Base-by-base conservation (phyloP, 2,797 vertebrate genomes). In the Notolabrus celidotus region DNA sequence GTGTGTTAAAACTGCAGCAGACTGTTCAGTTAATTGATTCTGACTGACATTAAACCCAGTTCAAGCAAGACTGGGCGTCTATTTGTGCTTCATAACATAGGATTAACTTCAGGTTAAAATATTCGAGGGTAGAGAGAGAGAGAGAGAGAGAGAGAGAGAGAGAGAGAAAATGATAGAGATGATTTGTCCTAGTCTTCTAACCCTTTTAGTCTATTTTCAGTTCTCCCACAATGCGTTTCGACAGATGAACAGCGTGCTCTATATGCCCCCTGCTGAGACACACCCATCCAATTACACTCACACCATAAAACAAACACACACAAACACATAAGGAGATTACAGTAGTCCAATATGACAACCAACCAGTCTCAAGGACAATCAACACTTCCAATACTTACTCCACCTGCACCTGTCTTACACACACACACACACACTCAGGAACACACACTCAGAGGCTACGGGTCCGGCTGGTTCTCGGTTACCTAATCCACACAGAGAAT, bases 281-380 rank as follows among this genome's bases (percentile, higher is more conserved):
- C 39, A 72, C 19, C n/a, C 55, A 54, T 36, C n/a, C 55, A 54
- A 36, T 47, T 52, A 39, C 50, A 58, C 38, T 15, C 52, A 14
- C 31, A 53, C 55, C 54, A 36, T 50, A 15, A 59, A 7, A 25
- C 23, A 52, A 15, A 38, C 31, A 42, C 14, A 12, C 27, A 67
- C 34, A 36, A 71, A 23, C 78, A 86, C 89, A 92, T 95, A 91
- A 95, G 84, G 67, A 91, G 93, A 93, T 95, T 93, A 94, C 52
- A 34, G 64, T 56, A 42, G 78, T 85, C 82, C 87, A 82, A 88
- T 81, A 80, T 77, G 77, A 84, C 78, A 38, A 70, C 79, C 61
- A 86, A 77, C 45, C 77, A 74, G 53, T 67, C 76, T 80, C 80
- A 91, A 92, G 90, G 91, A 71, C 87, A 84, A 58, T 83, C 72